A percentile compares a stretch with the other conserved stretches of the same genome.
Evolutionary conservation across 2,888 invertebrate species (phyloP).

Genomic region (Ernsta delagoae): DNA sequence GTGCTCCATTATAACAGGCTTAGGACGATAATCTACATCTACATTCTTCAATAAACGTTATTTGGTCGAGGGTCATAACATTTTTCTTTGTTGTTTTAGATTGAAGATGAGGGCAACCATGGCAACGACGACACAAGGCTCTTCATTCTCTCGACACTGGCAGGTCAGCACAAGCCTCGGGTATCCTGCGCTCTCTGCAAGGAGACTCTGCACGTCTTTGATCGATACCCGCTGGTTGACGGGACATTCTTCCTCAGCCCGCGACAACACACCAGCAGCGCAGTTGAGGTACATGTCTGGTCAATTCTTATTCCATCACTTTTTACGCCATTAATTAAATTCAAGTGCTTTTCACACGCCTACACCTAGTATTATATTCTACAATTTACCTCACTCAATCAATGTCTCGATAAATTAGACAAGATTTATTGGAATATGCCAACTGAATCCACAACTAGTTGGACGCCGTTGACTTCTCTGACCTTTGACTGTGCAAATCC

Average conservation of each 20-base stretch:
- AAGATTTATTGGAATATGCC: constrained; percentile 32
- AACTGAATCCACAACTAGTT: constrained; percentile 33
- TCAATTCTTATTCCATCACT: constrained; percentile 38
- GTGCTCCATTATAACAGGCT: no score
- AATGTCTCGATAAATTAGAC: constrained; percentile 29
- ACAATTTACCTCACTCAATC: constrained; percentile 33
- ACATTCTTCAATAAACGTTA: not conserved
- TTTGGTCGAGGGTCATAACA: not conserved
- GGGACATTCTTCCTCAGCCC: constrained; percentile 99
- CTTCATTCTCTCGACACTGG: constrained; percentile 97
- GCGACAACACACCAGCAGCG: constrained; percentile 93
- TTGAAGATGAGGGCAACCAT: constrained; percentile 99
- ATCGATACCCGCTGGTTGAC: constrained; percentile 98
- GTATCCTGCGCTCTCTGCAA: constrained; percentile 95
- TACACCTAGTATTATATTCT: no score
- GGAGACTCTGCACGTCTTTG: constrained; percentile 95
- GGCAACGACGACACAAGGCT: constrained; percentile 99
- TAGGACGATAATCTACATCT: no score
- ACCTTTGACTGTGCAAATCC: constrained; percentile 32
- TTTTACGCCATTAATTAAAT: not conserved
- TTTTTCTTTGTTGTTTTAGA: constrained; percentile 86
- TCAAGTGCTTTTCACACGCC: not conserved
- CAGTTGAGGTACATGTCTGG: constrained; percentile 90
- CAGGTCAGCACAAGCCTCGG: constrained; percentile 94
- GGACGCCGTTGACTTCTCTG: constrained; percentile 27